Evolutionary conservation across 2,797 vertebrate genomes (phyloP), one percentile per base, ranked within the genome.

Genomic region (Melanotaenia nigrans): DNA sequence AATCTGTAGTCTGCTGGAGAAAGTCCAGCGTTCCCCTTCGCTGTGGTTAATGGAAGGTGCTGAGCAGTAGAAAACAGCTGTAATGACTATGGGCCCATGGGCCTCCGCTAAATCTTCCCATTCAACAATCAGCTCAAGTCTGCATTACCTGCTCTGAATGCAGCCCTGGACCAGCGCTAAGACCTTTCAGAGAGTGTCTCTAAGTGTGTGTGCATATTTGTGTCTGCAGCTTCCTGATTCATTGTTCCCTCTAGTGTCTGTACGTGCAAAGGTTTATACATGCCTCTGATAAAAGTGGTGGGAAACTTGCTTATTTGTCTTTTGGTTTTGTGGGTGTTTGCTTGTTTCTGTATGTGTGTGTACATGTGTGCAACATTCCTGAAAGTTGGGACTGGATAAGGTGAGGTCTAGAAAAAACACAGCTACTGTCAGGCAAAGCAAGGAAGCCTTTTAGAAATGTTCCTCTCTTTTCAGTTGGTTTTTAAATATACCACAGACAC

Each of bases 21-120:
- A 71, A 24, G 30, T 38, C 66, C 20, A 22, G 36, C 60, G 45
- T 63, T 72, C 70, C 75, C 67, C 61, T 78, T 61, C 58, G 74
- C 72, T 66, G 55, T 82, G 83, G 69, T 81, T 87, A 87, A 90
- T 85, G 65, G 75, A 71, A 62, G 81, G 57, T 79, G 84, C 82
- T 81, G 85, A 86, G 86, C 72, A 77, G 75, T 65, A 79, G 81
- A 91, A 83, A 87, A 83, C 61, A 3, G 60, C 80, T 84, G 72
- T 88, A 90, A 92, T 87, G 87, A 91, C 55, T 81, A 59, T 63
- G 82, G 82, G 85, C 73, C 86, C 73, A 66, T 84, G 84, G 80
- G 80, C 71, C 73, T 78, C 59, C 55, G 75, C 69, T 83, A 85
- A 90, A 88, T 85, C 83, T 83, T 72, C 53, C 61, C 56, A 71